Evolutionary conservation across 2,113 vertebrate genomes (phyloP).

Genomic region (Nettapus auritus): DNA sequence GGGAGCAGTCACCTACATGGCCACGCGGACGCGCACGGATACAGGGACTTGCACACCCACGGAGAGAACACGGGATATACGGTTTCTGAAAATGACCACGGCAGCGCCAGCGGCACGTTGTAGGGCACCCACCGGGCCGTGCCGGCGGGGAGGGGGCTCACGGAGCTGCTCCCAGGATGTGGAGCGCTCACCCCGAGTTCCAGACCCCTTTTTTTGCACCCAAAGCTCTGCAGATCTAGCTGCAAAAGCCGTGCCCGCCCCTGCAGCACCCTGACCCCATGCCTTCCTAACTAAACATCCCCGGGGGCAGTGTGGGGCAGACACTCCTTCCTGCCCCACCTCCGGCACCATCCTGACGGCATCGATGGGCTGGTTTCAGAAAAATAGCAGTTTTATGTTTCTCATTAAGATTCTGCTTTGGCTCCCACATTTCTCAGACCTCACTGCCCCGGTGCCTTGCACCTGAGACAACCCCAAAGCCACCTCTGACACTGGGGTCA

Average conservation of each 20-base stretch:
- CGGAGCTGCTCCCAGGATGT: not conserved
- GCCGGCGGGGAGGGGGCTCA: not conserved
- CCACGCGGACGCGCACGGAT: not conserved
- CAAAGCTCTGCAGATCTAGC: not conserved
- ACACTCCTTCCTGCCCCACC: fast-evolving
- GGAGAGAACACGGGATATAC: not conserved
- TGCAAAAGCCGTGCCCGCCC: not conserved
- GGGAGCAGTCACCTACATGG: not conserved
- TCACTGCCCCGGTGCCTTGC: not conserved
- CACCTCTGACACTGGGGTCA: not conserved
- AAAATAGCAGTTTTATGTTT: not conserved
- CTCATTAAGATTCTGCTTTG: not conserved
- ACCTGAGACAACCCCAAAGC: not conserved
- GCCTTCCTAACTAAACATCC: not conserved
- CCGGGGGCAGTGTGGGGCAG: fast-evolving
- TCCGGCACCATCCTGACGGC: fast-evolving
- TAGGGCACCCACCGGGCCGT: not conserved
- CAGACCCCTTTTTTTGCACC: not conserved
- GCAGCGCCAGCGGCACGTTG: not conserved
- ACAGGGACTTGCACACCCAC: not conserved
- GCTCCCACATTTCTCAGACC: not conserved
- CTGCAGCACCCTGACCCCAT: not conserved
- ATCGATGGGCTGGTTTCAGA: not conserved
- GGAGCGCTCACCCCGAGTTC: not conserved
- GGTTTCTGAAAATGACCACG: not conserved